phyloP scores from a whole-genome alignment of 2,113 vertebrate species.

The Geococcyx californianus region DNA sequence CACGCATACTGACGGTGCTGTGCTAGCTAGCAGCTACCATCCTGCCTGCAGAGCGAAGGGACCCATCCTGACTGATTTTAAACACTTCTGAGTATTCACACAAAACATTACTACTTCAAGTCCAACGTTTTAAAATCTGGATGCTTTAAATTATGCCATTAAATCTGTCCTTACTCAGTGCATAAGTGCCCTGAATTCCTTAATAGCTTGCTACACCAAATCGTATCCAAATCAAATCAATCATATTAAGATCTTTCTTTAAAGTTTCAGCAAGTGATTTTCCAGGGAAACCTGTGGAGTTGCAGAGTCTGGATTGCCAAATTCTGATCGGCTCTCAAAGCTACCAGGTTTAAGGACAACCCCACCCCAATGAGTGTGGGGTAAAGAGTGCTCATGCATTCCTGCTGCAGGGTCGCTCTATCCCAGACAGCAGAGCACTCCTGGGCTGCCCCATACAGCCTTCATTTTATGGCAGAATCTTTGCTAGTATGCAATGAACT shows the following conservation, averaged over 20 bases:
- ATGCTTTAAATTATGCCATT: slow-evolving; percentile 46
- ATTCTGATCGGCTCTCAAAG: not conserved
- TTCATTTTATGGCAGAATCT: not conserved
- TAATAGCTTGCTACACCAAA: slow-evolving; percentile 48
- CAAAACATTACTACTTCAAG: not conserved
- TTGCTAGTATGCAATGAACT: not conserved
- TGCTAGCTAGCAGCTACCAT: not conserved
- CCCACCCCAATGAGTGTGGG: not conserved
- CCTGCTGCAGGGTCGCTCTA: not conserved
- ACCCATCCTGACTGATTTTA: not conserved
- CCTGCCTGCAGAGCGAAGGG: not conserved
- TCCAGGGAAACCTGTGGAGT: not conserved
- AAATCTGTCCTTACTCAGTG: slow-evolving; percentile 40
- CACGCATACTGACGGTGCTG: not conserved
- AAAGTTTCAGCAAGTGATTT: not conserved
- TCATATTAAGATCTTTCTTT: slow-evolving; percentile 5
- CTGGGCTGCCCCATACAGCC: too few relatives aligned
- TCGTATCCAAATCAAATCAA: slow-evolving; percentile 16
- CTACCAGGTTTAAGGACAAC: not conserved
- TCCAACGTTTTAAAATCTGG: not conserved
- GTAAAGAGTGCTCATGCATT: not conserved
- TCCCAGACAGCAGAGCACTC: not conserved
- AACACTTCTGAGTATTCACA: not conserved
- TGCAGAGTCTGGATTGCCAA: not conserved
- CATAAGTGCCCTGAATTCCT: slow-evolving; percentile 54